Percentiles rank a stretch among this genome's conserved stretches.
Evolutionary conservation across 1,140 invertebrate genomes (phyloP).

Genomic region (Papilio glaucus): DNA sequence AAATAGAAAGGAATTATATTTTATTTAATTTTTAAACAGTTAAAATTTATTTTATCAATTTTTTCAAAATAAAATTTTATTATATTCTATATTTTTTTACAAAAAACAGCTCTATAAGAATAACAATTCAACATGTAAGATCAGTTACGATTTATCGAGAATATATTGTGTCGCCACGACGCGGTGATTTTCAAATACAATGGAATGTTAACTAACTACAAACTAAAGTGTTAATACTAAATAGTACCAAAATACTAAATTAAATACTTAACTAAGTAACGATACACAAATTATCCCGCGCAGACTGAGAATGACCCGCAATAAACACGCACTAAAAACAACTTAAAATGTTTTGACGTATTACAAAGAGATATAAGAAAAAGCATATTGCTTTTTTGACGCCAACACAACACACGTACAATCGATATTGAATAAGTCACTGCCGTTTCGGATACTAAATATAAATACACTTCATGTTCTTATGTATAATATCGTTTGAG

Average conservation of each 20-base stretch:
- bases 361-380: slow-evolving; percentile 44
- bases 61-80: not conserved
- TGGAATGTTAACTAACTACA: slow-evolving; percentile 76
- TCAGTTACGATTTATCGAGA: slow-evolving; percentile 4
- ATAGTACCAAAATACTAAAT: slow-evolving; percentile 75
- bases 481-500: too few relatives aligned
- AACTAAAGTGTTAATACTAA: slow-evolving; percentile 71
- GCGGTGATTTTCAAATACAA: slow-evolving; percentile 44
- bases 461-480: too few relatives aligned
- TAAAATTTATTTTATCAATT: not conserved
- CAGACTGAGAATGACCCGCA: slow-evolving; percentile 42
- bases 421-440: not conserved
- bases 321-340: slow-evolving; percentile 38
- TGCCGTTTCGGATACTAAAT: not conserved
- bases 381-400: slow-evolving; percentile 30
- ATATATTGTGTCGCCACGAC: not conserved
- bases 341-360: not conserved
- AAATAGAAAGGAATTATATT: slow-evolving; percentile 1
- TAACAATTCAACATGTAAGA: not conserved
- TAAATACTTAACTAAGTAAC: slow-evolving; percentile 73
- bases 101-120: not conserved
- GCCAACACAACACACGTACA: slow-evolving; percentile 51
- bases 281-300: slow-evolving; percentile 58
- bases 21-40: not conserved
- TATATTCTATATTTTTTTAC: too few relatives aligned